phyloP scores from a whole-genome alignment of 1,140 invertebrate genomes.

The Drepana arcuata region DNA sequence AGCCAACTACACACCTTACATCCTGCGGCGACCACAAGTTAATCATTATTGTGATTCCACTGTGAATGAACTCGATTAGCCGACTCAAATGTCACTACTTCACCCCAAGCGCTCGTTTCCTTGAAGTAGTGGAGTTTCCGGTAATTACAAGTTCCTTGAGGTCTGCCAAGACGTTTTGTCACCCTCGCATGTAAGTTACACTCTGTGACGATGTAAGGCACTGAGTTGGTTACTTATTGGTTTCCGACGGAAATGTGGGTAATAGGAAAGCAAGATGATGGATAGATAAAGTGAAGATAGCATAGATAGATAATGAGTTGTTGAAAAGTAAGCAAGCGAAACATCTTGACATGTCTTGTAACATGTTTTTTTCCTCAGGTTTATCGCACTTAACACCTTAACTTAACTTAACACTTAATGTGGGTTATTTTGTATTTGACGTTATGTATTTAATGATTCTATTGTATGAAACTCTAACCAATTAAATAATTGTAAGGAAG shows the following conservation, averaged over 20 bases:
- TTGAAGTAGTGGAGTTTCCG: constrained; percentile 53
- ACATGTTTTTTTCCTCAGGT: no score
- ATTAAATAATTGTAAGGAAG: no score
- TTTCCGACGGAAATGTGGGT: constrained; percentile 64
- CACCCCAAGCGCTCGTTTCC: constrained; percentile 53
- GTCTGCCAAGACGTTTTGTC: constrained; percentile 39
- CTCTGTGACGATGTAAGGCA: constrained; percentile 46
- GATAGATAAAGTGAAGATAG: no score
- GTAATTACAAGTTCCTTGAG: constrained; percentile 63
- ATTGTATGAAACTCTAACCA: no score
- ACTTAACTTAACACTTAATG: no score
- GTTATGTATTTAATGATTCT: no score
- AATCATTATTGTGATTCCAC: constrained; percentile 51
- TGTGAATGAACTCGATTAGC: constrained; percentile 54
- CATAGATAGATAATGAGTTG: no score
- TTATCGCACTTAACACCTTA: no score
- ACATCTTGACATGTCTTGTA: no score
- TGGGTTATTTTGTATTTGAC: no score
- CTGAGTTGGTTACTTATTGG: constrained; percentile 29
- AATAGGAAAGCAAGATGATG: constrained; percentile 8
- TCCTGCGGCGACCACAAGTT: constrained; percentile 49
- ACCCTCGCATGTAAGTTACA: constrained; percentile 33
- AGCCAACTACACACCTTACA: constrained; percentile 41
- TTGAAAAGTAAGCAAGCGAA: no score
- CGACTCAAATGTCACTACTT: constrained; percentile 63